A percentile compares a stretch with the other conserved stretches of the same genome.
Evolutionary conservation across 92 coral and sea anemone species (phyloP).

Genomic region (Actinostola sp.): DNA sequence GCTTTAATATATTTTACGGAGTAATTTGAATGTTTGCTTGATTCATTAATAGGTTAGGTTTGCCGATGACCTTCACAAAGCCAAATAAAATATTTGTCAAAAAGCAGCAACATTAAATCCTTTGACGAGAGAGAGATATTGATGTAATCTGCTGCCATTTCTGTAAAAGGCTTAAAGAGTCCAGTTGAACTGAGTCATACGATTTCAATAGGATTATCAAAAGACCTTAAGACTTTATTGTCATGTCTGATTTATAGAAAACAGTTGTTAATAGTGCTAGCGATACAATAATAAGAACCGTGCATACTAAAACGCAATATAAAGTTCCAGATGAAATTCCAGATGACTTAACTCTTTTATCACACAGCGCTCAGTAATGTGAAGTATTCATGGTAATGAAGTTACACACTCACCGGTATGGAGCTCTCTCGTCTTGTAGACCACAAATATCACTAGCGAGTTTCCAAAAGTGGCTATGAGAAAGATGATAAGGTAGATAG

Average conservation of each 20-base stretch:
- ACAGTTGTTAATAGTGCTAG: constrained; percentile 1
- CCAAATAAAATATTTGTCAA: constrained; percentile 7
- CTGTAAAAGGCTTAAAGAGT: background rate
- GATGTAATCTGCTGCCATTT: constrained; percentile 5
- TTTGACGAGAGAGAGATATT: background rate
- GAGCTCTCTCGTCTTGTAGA: constrained; percentile 88
- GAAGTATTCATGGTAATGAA: too few species aligned
- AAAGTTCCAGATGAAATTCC: too few species aligned
- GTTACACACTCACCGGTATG: constrained; percentile 94
- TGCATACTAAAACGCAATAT: too few species aligned
- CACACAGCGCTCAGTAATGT: constrained; percentile 10
- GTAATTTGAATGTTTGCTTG: constrained; percentile 6
- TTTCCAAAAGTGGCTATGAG: constrained; percentile 90
- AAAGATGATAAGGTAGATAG: constrained; percentile 82
- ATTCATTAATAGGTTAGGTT: constrained; percentile 2
- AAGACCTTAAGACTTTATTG: background rate
- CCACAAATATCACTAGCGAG: constrained; percentile 88
- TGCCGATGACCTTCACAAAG: background rate
- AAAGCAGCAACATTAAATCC: constrained; percentile 2
- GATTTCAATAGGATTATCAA: constrained; percentile 11
- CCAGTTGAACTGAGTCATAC: background rate
- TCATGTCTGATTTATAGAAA: background rate
- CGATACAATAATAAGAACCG: too few species aligned
- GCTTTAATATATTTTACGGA: background rate
- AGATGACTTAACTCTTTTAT: background rate